A percentile compares a stretch with the other conserved stretches of the same genome.
These are phyloP conservation scores for Salminus brasiliensis DNA, from an alignment of 2,113 vertebrate species.

Conservation along the genomic window DNA sequence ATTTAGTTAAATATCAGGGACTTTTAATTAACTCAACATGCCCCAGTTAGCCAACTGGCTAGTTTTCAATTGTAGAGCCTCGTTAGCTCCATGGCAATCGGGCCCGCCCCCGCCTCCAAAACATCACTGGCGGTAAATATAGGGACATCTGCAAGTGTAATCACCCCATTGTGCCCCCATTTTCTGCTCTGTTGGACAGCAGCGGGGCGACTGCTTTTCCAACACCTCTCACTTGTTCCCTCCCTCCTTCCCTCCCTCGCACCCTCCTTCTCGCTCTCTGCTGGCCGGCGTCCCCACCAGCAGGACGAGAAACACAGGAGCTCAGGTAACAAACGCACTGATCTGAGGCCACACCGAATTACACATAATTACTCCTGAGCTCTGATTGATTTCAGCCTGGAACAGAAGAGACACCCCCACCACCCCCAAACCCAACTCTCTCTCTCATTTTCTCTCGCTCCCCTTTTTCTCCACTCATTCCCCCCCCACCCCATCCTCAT, in stretches of 20 bases:
- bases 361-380: constrained; percentile 97
- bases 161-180: constrained; percentile 94
- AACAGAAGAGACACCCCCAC: constrained; percentile 68
- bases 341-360: constrained; percentile 94
- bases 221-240: constrained; percentile 74
- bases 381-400: constrained; percentile 98
- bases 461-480: not conserved
- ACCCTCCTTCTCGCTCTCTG: constrained; percentile 57
- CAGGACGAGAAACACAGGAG: constrained; percentile 84
- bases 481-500: constrained; percentile 29
- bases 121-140: constrained; percentile 77
- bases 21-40: not conserved
- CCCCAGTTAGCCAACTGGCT: constrained; percentile 18
- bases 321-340: constrained; percentile 98
- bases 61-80: constrained; percentile 52
- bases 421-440: no score
- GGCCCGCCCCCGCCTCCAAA: constrained; percentile 55
- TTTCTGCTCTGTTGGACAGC: constrained; percentile 97
- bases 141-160: constrained; percentile 98
- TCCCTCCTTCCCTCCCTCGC: constrained; percentile 63
- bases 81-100: constrained; percentile 65
- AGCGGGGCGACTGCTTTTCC: constrained; percentile 88
- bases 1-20: not conserved
- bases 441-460: constrained; percentile 5
- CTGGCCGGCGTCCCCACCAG: constrained; percentile 71